Evolutionary conservation across 2,888 invertebrate genomes (phyloP).

Genomic region (Mimas tiliae): DNA sequence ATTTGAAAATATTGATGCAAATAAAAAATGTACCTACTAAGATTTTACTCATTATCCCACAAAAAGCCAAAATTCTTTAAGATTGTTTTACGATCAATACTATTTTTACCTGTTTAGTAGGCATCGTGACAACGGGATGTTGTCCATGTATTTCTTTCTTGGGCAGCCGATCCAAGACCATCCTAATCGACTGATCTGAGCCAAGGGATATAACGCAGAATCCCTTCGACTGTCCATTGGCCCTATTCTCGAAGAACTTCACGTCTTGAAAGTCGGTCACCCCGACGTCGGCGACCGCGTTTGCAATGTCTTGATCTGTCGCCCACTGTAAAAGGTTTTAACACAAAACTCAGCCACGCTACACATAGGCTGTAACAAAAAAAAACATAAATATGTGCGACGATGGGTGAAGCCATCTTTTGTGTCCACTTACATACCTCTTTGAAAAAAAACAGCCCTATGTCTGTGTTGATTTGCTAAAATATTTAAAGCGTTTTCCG

Average conservation of each 20-base stretch:
- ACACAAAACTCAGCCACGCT: slow-evolving; percentile 68
- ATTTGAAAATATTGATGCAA: too few relatives aligned
- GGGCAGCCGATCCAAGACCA: slow-evolving; percentile 96
- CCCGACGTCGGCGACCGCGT: slow-evolving; percentile 94
- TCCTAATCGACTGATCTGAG: slow-evolving; percentile 94
- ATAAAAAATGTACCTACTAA: too few relatives aligned
- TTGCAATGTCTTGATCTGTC: slow-evolving; percentile 97
- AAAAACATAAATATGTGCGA: slow-evolving; percentile 38
- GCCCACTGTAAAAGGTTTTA: slow-evolving; percentile 92
- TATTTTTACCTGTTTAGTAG: slow-evolving; percentile 94
- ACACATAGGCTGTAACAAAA: slow-evolving; percentile 33
- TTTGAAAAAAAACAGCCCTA: slow-evolving; percentile 34
- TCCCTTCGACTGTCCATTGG: slow-evolving; percentile 99
- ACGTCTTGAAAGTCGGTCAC: slow-evolving; percentile 98
- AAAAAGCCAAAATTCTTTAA: too few relatives aligned
- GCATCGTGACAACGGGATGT: slow-evolving; percentile 96
- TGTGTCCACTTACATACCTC: slow-evolving; percentile 48
- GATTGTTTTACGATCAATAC: background rate
- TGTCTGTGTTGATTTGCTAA: background rate
- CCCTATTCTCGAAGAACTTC: slow-evolving; percentile 99
- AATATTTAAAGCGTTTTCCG: background rate
- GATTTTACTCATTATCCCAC: too few relatives aligned
- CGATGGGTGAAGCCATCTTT: slow-evolving; percentile 43
- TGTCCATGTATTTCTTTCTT: slow-evolving; percentile 98
- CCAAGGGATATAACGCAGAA: slow-evolving; percentile 98